Conservation (phyloP, 2,797 vertebrate genomes). For the Pangasius larnaudii region DNA sequence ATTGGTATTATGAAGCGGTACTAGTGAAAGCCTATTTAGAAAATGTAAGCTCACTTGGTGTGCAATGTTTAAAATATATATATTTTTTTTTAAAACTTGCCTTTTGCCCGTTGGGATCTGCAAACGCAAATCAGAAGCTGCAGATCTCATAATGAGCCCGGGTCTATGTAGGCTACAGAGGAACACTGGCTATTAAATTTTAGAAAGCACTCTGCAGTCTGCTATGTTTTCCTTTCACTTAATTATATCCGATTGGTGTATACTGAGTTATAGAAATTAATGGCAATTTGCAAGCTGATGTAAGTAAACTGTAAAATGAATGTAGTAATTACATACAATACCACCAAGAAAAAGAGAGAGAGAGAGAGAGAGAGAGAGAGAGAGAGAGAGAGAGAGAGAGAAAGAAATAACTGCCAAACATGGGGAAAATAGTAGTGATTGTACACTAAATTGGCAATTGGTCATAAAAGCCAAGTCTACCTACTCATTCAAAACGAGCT, state of each 20-base stretch:
- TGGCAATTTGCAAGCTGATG: neutral
- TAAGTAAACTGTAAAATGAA: neutral
- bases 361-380: neutral
- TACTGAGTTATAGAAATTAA: neutral
- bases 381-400: neutral
- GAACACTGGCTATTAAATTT: neutral
- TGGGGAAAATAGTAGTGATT: neutral
- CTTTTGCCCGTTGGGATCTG: neutral
- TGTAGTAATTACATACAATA: neutral
- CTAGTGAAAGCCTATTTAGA: neutral
- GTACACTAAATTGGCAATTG: neutral
- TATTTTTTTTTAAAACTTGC: neutral
- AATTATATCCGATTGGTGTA: neutral
- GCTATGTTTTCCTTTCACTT: neutral
- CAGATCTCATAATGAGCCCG: neutral
- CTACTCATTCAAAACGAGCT: neutral
- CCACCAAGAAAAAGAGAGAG: neutral
- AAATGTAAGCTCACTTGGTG: neutral
- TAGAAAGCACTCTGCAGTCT: neutral
- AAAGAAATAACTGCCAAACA: neutral
- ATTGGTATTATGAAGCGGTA: neutral
- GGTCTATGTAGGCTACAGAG: slow-evolving; percentile 1
- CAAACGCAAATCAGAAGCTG: neutral
- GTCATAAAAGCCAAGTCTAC: neutral
- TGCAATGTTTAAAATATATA: neutral